A percentile compares a stretch with the other conserved stretches of the same genome.
Conservation (phyloP, 2,113 vertebrate genomes). For the Myrmophylax atrothorax region DNA sequence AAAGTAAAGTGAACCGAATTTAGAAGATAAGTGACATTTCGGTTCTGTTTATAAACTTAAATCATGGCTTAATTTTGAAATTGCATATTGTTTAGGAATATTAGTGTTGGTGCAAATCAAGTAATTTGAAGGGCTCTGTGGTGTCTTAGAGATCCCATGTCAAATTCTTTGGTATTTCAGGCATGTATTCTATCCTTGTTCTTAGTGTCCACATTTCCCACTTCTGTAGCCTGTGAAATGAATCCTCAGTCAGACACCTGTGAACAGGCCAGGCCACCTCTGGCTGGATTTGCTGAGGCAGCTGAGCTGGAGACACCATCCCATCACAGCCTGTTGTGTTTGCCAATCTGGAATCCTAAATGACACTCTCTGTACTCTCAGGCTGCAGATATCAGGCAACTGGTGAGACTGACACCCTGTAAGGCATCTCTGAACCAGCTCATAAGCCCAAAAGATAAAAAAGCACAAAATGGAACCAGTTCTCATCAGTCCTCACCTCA, state of each 20-base stretch:
- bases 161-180: background rate
- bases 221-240: background rate
- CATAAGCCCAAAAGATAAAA: background rate
- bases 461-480: background rate
- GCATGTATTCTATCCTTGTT: background rate
- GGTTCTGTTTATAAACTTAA: background rate
- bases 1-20: background rate
- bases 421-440: background rate
- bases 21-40: background rate
- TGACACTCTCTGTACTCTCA: background rate
- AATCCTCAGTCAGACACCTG: background rate
- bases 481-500: background rate
- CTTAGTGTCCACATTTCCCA: background rate
- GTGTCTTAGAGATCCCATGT: background rate
- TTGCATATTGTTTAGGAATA: background rate
- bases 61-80: background rate
- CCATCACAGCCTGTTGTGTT: background rate
- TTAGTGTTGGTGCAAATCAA: background rate
- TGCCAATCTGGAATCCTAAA: background rate
- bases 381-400: background rate
- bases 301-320: background rate
- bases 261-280: fast-evolving
- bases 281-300: background rate
- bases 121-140: background rate
- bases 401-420: background rate